Evolutionary conservation across 2,797 vertebrate genomes (phyloP).

Genomic region (Poecilia velifera): DNA sequence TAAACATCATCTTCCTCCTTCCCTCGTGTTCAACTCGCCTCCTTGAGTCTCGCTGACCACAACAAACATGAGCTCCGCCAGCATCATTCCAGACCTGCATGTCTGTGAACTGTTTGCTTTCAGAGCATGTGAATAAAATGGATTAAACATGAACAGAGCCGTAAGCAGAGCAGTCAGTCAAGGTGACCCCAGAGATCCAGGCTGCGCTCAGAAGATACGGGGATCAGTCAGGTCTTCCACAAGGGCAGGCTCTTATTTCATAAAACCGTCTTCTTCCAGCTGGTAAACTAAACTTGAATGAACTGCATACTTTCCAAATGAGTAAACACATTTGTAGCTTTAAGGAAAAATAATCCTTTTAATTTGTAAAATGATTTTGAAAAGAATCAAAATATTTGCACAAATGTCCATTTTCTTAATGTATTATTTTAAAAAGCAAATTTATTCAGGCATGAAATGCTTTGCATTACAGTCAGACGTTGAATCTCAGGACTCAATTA

Average conservation of each 20-base stretch:
- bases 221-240: slow-evolving; percentile 80
- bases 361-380: too few species aligned
- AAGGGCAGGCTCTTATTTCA: slow-evolving; percentile 55
- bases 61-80: slow-evolving; percentile 25
- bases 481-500: too few species aligned
- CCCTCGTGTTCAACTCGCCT: slow-evolving; percentile 19
- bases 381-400: neutral
- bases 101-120: slow-evolving; percentile 46
- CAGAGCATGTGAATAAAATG: slow-evolving; percentile 50
- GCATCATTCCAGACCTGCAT: slow-evolving; percentile 19
- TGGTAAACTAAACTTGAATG: slow-evolving; percentile 14
- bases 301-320: slow-evolving; percentile 8
- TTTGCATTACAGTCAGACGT: too few species aligned
- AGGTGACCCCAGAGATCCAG: slow-evolving; percentile 76
- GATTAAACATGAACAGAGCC: slow-evolving; percentile 68
- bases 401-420: neutral
- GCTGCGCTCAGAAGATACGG: slow-evolving; percentile 81
- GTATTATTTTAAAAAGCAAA: neutral
- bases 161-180: slow-evolving; percentile 62
- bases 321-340: neutral
- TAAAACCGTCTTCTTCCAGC: slow-evolving; percentile 14
- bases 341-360: too few species aligned
- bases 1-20: slow-evolving; percentile 24
- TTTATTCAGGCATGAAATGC: too few species aligned
- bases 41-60: slow-evolving; percentile 45